Percentiles rank a stretch among this genome's conserved stretches.
These are phyloP conservation scores for Ooceraea biroi DNA, from an alignment of 1,140 invertebrate genomes.

Conservation along the genomic window DNA sequence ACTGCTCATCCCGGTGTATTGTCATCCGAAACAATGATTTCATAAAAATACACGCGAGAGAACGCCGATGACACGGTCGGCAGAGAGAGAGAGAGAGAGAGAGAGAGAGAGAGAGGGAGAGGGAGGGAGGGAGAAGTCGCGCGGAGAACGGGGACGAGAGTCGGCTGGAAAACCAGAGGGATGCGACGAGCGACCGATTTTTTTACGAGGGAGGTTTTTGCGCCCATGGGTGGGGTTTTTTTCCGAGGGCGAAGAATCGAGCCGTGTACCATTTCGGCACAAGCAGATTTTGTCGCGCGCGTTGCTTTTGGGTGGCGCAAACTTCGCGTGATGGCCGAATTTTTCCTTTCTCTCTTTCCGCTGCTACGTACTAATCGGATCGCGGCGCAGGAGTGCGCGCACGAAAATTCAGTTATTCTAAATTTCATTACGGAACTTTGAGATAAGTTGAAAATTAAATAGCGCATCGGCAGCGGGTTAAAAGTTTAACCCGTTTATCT, in stretches of 20 bases:
- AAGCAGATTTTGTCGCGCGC: constrained; percentile 46
- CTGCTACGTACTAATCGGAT: constrained; percentile 40
- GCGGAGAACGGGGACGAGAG: too few relatives aligned
- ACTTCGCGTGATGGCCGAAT: constrained; percentile 14
- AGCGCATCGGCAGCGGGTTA: constrained; percentile 54
- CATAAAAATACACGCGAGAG: constrained; percentile 84
- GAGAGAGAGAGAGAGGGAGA: background rate
- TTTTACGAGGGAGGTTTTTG: constrained; percentile 46
- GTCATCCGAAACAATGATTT: constrained; percentile 86
- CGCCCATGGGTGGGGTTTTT: constrained; percentile 14
- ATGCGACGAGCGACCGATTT: constrained; percentile 39
- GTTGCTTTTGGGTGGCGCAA: constrained; percentile 27
- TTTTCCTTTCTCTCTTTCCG: constrained; percentile 32
- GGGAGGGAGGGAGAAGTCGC: too few relatives aligned
- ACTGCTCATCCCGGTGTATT: constrained; percentile 85
- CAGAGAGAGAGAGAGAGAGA: constrained; percentile 40
- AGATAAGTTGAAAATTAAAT: constrained; percentile 62
- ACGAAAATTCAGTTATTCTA: constrained; percentile 58
- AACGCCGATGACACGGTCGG: constrained; percentile 64
- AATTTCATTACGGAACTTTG: constrained; percentile 51
- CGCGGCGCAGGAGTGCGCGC: constrained; percentile 20
- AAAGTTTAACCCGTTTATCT: constrained; percentile 60
- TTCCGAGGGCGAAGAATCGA: constrained; percentile 30
- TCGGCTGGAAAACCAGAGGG: constrained; percentile 2
- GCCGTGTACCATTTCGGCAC: constrained; percentile 46